Percentiles rank a stretch among this genome's conserved stretches.
These are phyloP conservation scores for Bradysia coprophila DNA, from an alignment of 1,140 invertebrate species.

Conservation along the genomic window DNA sequence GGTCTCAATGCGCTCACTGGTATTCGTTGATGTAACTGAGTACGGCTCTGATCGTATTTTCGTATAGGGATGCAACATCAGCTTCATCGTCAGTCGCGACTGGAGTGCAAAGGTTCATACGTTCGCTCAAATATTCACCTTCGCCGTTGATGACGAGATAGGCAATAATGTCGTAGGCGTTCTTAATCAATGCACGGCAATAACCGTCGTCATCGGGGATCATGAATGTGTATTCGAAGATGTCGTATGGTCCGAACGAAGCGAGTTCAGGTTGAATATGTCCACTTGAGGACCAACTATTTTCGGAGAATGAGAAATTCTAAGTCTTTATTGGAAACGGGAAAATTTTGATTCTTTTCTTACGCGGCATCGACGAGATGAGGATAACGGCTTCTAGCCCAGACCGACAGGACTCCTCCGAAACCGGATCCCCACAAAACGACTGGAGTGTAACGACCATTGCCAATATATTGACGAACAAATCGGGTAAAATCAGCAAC, in stretches of 20 bases:
- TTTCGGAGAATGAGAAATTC: not conserved
- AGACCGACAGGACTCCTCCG: not conserved
- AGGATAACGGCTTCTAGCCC: not conserved
- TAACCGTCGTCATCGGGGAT: not conserved
- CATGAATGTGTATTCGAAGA: not conserved
- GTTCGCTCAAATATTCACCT: not conserved
- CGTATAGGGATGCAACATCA: not conserved
- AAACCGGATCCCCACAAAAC: not conserved
- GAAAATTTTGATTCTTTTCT: no score
- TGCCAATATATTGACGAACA: not conserved
- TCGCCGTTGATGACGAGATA: not conserved
- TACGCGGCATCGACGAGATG: not conserved
- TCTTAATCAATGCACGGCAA: not conserved
- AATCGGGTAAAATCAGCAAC: not conserved
- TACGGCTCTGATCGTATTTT: not conserved
- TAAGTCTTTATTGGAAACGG: not conserved
- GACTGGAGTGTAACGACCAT: not conserved
- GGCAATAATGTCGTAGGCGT: not conserved
- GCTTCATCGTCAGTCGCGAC: not conserved
- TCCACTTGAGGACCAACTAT: not conserved
- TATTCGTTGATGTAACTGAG: not conserved
- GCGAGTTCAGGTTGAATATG: not conserved
- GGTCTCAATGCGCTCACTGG: not conserved
- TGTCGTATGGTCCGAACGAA: not conserved
- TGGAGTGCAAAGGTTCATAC: not conserved